Evolutionary conservation across 2,888 invertebrate genomes (phyloP), one percentile per base, ranked within the genome.

Genomic region (Ophion obscuratus): DNA sequence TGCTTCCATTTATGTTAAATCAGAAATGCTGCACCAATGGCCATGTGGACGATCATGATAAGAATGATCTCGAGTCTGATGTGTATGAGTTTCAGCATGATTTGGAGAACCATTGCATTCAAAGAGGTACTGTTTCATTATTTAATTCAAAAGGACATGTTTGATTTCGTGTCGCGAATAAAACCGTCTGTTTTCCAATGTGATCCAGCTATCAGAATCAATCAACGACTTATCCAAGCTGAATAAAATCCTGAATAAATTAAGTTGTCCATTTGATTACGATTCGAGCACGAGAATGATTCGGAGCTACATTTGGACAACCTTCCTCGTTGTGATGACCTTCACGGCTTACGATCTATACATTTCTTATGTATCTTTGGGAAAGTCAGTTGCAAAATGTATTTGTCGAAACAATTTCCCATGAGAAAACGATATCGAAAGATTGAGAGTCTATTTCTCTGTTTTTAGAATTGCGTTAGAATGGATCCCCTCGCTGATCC

Each of bases 201-300:
- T 24, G 2, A 68, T 47, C 4, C 70, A 88, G 86, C 64, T 85
- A 5, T 27, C 70, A 44, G 77, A 84, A 64, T 80, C 84, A 17
- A 78, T 88, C 47, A 78, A 85, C 2, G 59, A 73, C 31, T 61
- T 88, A 2, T 73, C 73, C 4, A 61, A 75, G 10, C 81, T 83
- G 14, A 68, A 83, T 24, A 40, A 20, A n/a, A 61, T 83, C 76
- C 67, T 88, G 17, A 61, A 83, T 27, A 83, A 83, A 83, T 66
- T 85, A 47, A 81, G 71, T 47, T 79, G 83, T 64, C 84, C 61
- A 27, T 66, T 83, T 11, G 66, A 79, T 57, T 81, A 85, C 74
- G 76, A 66, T 20, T 61, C 31, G 10, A 77, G 47, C 53, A 64
- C 11, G 0, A 85, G 59, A 64, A 83, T 85, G 0, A 61, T 88